These are phyloP conservation scores for Athrips mouffetella DNA, from an alignment of 2,888 invertebrate genomes.

Conservation along the genomic window DNA sequence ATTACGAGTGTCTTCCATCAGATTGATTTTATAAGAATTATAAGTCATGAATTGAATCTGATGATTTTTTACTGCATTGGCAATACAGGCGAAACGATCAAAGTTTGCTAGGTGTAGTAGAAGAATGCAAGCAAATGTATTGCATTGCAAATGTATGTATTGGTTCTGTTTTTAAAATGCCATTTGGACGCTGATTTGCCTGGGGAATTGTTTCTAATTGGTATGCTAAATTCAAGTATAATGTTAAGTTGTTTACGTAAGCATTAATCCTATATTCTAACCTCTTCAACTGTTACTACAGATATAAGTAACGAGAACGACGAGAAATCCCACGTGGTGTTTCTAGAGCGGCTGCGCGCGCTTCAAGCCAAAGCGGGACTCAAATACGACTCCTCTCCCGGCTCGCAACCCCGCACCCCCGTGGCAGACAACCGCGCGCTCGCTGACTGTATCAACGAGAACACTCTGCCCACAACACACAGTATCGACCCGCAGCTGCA, in stretches of 20 bases:
- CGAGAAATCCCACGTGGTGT: constrained; percentile 65
- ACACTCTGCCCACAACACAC: constrained; percentile 50
- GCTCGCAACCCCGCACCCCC: constrained; percentile 63
- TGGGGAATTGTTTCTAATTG: not conserved
- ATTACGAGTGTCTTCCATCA: too few relatives aligned
- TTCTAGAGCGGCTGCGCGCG: constrained; percentile 64
- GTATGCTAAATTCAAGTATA: too few relatives aligned
- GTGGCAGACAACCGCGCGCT: constrained; percentile 61
- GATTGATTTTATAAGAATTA: too few relatives aligned
- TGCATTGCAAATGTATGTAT: too few relatives aligned
- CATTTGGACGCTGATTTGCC: not conserved
- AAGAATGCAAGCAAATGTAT: too few relatives aligned
- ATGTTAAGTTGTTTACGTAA: too few relatives aligned
- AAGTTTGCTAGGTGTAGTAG: too few relatives aligned
- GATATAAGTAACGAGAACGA: constrained; percentile 70
- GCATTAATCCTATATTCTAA: too few relatives aligned
- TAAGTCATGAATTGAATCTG: too few relatives aligned
- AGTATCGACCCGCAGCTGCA: constrained; percentile 70
- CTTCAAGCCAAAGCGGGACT: constrained; percentile 67
- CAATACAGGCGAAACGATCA: too few relatives aligned
- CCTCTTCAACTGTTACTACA: constrained; percentile 38
- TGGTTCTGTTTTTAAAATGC: too few relatives aligned
- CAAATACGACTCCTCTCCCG: constrained; percentile 55
- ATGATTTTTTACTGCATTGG: too few relatives aligned
- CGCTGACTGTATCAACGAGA: constrained; percentile 58